phyloP scores from a whole-genome alignment of 2,113 vertebrate species.

The Ctenodactylus gundi region DNA sequence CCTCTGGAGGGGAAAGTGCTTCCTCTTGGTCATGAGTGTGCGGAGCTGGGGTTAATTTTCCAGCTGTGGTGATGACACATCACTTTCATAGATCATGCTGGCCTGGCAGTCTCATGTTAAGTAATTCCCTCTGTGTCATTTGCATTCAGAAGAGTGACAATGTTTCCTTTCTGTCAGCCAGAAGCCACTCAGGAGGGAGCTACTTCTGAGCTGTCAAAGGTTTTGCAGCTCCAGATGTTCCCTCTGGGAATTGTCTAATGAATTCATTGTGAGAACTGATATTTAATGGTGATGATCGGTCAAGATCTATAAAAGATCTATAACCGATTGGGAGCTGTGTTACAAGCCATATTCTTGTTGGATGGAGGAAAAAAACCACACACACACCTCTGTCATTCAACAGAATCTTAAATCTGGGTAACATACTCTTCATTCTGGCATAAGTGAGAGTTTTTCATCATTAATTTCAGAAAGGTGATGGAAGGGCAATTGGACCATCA shows the following conservation, averaged over 20 bases:
- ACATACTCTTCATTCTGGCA: neutral
- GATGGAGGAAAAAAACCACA: neutral
- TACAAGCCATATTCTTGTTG: neutral
- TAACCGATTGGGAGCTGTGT: neutral
- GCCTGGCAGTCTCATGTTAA: slow-evolving; percentile 18
- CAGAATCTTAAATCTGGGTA: neutral
- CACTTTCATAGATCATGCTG: neutral
- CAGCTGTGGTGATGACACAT: neutral
- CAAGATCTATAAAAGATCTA: no score
- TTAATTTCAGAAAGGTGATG: neutral
- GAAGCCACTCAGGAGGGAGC: slow-evolving; percentile 30
- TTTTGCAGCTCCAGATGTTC: slow-evolving; percentile 8
- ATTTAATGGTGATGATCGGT: no score
- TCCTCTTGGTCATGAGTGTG: neutral
- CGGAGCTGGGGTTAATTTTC: slow-evolving; percentile 39
- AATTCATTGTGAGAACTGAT: slow-evolving; percentile 55
- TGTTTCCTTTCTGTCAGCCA: slow-evolving; percentile 25
- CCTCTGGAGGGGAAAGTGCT: neutral
- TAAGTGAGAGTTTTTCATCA: neutral
- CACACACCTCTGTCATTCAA: neutral
- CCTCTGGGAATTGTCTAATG: slow-evolving; percentile 19
- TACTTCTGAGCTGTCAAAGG: slow-evolving; percentile 22
- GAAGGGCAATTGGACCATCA: neutral
- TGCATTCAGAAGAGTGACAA: slow-evolving; percentile 38
- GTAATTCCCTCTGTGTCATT: slow-evolving; percentile 52